A percentile compares a stretch with the other conserved stretches of the same genome.
phyloP scores from a whole-genome alignment of 2,113 vertebrate species.

The Petrocephalus zakoni region DNA sequence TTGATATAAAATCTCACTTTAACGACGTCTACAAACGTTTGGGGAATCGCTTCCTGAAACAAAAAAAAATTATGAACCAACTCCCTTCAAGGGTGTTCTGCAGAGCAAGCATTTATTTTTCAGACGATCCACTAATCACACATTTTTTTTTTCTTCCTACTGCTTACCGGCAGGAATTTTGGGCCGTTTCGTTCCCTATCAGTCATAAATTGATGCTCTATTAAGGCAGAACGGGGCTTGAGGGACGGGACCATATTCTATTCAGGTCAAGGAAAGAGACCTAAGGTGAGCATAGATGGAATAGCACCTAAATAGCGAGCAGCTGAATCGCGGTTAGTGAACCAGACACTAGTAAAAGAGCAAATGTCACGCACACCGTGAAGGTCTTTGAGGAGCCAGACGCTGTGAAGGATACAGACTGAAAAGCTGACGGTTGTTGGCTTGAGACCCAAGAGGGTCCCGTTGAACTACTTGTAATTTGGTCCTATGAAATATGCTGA shows the following conservation, averaged over 20 bases:
- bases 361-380: neutral
- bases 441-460: too few relatives aligned
- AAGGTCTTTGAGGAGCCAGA: neutral
- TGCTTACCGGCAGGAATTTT: neutral
- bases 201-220: neutral
- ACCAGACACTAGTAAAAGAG: neutral
- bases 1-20: neutral
- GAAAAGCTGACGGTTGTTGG: too few relatives aligned
- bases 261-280: neutral
- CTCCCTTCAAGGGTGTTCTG: neutral
- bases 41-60: neutral
- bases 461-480: neutral
- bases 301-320: neutral
- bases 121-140: neutral
- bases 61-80: neutral
- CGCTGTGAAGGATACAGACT: neutral
- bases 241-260: neutral
- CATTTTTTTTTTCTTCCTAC: neutral
- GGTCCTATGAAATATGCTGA: neutral
- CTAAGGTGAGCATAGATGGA: neutral
- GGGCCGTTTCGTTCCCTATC: neutral
- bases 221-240: neutral
- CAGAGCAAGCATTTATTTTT: constrained; percentile 6
- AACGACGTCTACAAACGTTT: neutral
- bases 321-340: neutral